These are phyloP conservation scores for Willisornis vidua DNA, from an alignment of 2,113 vertebrate species.

Conservation along the genomic window DNA sequence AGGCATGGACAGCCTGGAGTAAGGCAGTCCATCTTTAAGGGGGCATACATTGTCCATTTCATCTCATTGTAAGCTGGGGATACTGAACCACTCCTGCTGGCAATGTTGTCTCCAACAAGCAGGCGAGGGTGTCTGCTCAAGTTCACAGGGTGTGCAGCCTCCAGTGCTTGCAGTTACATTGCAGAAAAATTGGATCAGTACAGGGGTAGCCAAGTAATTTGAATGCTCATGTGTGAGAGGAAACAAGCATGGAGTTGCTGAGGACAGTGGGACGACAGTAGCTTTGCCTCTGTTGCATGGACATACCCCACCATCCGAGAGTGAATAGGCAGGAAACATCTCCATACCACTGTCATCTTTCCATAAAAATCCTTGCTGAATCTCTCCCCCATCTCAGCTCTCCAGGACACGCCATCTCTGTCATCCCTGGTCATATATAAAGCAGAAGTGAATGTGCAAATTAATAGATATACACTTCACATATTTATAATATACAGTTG, in stretches of 20 bases:
- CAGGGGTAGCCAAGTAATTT: not conserved
- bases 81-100: not conserved
- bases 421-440: not conserved
- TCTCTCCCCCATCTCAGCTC: not conserved
- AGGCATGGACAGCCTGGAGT: not conserved
- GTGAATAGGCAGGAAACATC: not conserved
- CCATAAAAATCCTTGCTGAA: not conserved
- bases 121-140: not conserved
- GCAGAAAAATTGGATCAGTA: not conserved
- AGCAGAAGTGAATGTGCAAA: not conserved
- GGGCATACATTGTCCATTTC: not conserved
- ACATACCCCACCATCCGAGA: not conserved
- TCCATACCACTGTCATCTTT: not conserved
- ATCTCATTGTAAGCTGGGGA: not conserved
- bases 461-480: not conserved
- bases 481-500: not conserved
- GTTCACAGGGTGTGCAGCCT: not conserved
- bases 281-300: not conserved
- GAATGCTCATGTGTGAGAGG: not conserved
- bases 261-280: not conserved
- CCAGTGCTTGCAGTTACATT: not conserved
- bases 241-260: not conserved
- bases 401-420: not conserved
- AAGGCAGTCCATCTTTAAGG: not conserved
- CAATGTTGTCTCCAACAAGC: not conserved